Conservation (phyloP, 1,140 invertebrate species). For the Sycophaga agraensis region DNA sequence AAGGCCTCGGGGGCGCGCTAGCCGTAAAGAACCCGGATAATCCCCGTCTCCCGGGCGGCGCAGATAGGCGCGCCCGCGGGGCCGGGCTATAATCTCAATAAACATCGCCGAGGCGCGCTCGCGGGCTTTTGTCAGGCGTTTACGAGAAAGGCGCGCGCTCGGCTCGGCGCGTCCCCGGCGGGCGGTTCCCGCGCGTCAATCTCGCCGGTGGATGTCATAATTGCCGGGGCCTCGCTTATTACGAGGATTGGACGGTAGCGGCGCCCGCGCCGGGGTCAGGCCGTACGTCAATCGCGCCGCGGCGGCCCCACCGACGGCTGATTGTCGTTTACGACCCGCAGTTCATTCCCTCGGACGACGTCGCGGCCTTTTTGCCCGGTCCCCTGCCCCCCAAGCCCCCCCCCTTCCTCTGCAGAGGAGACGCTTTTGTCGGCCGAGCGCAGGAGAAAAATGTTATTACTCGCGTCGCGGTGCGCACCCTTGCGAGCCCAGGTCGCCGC, state of each 20-base stretch:
- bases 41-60: conserved; percentile 17
- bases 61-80: background rate
- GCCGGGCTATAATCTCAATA: conserved; percentile 44
- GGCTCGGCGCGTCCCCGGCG: conserved; percentile 15
- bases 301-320: conserved; percentile 38
- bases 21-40: conserved; percentile 43
- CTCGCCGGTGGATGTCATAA: conserved; percentile 42
- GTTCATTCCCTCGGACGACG: conserved; percentile 30
- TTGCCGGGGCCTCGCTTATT: conserved; percentile 32
- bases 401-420: background rate
- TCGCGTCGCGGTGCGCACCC: no score
- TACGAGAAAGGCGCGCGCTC: conserved; percentile 29
- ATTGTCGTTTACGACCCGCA: conserved; percentile 47
- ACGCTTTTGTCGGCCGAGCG: conserved; percentile 9
- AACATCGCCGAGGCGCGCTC: conserved; percentile 42
- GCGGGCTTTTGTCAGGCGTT: conserved; percentile 31
- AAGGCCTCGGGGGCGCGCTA: background rate
- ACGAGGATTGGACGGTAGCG: conserved; percentile 28
- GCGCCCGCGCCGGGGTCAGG: conserved; percentile 24
- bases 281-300: conserved; percentile 21
- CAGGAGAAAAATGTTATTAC: background rate
- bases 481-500: no score
- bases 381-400: background rate
- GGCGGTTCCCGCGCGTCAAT: conserved; percentile 32
- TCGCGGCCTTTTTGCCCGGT: background rate